Percentiles rank a stretch among this genome's conserved stretches.
Conservation (phyloP, 2,888 invertebrate genomes). For the Lasioglossum figueresi region DNA sequence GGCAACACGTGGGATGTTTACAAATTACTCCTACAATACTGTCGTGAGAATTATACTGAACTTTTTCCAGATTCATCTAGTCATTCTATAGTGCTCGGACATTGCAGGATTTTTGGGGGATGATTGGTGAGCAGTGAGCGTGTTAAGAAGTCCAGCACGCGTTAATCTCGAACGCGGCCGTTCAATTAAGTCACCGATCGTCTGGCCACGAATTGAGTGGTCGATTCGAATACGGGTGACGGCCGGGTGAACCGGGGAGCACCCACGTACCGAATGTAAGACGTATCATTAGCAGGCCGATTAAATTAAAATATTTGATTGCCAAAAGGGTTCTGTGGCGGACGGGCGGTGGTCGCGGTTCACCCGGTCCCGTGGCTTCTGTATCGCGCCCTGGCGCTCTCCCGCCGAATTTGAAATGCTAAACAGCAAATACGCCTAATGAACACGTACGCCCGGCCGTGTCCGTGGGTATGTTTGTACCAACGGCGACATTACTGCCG, state of each 20-base stretch:
- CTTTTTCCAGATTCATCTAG: no score
- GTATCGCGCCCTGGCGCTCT: conserved; percentile 67
- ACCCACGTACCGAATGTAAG: conserved; percentile 68
- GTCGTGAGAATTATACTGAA: no score
- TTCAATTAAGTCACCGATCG: conserved; percentile 4
- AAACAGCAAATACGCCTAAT: conserved; percentile 84
- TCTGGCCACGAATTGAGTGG: conserved; percentile 1
- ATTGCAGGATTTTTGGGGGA: neutral
- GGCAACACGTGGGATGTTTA: no score
- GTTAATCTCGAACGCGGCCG: neutral
- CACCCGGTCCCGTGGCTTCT: conserved; percentile 49
- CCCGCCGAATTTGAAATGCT: conserved; percentile 83
- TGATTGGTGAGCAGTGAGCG: neutral
- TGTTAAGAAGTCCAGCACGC: neutral
- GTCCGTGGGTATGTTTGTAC: conserved; percentile 81
- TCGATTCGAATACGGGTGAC: neutral
- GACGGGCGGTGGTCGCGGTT: conserved; percentile 38
- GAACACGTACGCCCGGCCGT: conserved; percentile 83
- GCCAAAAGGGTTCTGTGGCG: conserved; percentile 71
- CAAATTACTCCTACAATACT: no score
- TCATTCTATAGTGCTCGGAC: no score
- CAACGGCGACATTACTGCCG: conserved; percentile 79
- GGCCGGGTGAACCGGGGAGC: conserved; percentile 15
- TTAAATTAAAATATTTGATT: conserved; percentile 84
- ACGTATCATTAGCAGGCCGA: conserved; percentile 80